phyloP scores from a whole-genome alignment of 1,140 invertebrate species.

The Drosophila leontia region DNA sequence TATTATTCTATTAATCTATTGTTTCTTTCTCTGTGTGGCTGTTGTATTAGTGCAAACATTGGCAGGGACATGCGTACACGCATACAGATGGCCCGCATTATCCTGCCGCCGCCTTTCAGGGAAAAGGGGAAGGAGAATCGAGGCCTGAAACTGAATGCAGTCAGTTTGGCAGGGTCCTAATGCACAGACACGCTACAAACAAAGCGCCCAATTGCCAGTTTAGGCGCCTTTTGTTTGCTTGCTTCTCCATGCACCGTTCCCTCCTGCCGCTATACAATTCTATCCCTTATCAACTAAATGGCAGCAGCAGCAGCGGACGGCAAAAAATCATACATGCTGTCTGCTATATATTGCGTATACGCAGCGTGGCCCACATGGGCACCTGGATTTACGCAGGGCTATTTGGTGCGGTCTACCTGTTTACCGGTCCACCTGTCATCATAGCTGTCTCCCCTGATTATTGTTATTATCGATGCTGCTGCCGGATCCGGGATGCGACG shows the following conservation, averaged over 20 bases:
- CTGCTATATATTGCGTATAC: conserved; percentile 61
- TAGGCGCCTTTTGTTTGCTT: conserved; percentile 62
- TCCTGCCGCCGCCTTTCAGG: conserved; percentile 13
- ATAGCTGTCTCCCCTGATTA: conserved; percentile 36
- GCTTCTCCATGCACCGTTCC: conserved; percentile 6
- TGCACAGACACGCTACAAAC: conserved; percentile 66
- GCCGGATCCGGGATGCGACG: not conserved
- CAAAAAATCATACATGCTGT: conserved; percentile 26
- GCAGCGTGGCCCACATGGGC: conserved; percentile 44
- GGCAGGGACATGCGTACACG: conserved; percentile 70
- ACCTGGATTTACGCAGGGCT: conserved; percentile 1
- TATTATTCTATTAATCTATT: not conserved
- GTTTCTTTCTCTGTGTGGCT: not conserved
- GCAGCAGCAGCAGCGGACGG: conserved; percentile 41
- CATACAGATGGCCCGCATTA: conserved; percentile 82
- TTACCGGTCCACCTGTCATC: conserved; percentile 27
- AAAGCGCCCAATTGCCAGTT: conserved; percentile 72
- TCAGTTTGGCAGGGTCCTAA: conserved; percentile 43
- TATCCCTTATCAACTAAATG: conserved; percentile 69
- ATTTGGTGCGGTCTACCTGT: conserved; percentile 15
- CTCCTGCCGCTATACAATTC: conserved; percentile 4
- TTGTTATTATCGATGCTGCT: conserved; percentile 47
- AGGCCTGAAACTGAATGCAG: conserved; percentile 66
- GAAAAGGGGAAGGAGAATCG: not conserved
- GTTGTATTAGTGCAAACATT: conserved; percentile 60